Evolutionary conservation across 2,797 vertebrate species (phyloP), one percentile per base, ranked within the genome.

Genomic region (Poeciliopsis paucimaculata): DNA sequence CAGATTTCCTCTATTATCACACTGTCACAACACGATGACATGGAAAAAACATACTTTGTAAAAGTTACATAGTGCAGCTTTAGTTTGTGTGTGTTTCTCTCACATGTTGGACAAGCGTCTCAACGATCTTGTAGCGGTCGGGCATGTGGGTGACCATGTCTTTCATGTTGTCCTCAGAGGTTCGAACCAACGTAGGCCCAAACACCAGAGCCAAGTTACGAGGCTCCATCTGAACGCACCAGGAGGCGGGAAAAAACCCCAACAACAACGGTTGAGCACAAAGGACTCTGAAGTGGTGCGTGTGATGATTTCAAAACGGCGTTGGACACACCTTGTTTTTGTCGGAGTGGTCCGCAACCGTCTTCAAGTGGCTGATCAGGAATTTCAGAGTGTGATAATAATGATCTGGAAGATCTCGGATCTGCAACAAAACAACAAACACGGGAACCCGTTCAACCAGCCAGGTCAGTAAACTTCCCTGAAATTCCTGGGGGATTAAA

Each of bases 101-200:
- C 89, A 99, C 98, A 0, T 99, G 98, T 86, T 99, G 98, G 89
- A 99, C 97, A 87, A 99, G 96, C 0, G 98, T 99, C 93, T 99
- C 98, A 20, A 99, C 96, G 0, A 99, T 99, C 90, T 99, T 99
- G 93, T 99, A 99, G 85, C 98, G 98, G 94, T 99, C 98, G 0
- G 98, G 98, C 98, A 99, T 99, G 95, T 99, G 98, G 0, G 98
- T 99, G 89, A 99, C 98, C 98, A 99, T 99, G 87, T 99, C 98
- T 0, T 98, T 98, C 98, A 99, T 99, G 95, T 99, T 99, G 95
- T 99, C 98, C 93, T 99, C 98, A 0, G 98, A 99, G 0, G 98
- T 99, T 34, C 98, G 94, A 60, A 99, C 98, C 84, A 99, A 91
- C 0, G 98, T 99, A 1, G 98, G 98, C 18, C 98, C 98, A 0